Evolutionary conservation across 2,797 vertebrate species (phyloP).

Genomic region (Apogon talboti): DNA sequence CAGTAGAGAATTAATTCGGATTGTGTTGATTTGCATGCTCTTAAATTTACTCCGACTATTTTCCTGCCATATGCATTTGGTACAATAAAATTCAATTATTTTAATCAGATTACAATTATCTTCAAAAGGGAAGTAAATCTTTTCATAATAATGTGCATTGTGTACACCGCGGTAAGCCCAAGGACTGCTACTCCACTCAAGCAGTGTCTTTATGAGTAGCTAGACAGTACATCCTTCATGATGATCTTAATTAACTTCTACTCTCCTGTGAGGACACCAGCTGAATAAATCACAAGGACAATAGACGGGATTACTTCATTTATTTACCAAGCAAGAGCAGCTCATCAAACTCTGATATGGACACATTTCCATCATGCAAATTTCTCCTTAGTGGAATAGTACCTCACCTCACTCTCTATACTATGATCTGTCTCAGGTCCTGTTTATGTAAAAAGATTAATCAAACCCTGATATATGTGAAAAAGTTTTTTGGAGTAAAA

Average conservation of each 20-base stretch:
- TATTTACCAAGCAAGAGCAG: constrained; percentile 73
- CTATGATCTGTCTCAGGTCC: constrained; percentile 24
- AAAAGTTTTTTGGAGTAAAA: constrained; percentile 6
- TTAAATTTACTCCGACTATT: neutral
- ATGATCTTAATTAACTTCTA: constrained; percentile 78
- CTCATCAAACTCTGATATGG: constrained; percentile 71
- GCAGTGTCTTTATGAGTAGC: constrained; percentile 56
- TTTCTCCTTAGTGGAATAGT: constrained; percentile 37
- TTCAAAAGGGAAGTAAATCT: constrained; percentile 12
- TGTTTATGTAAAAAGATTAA: constrained; percentile 47
- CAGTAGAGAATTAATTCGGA: neutral
- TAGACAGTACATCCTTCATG: constrained; percentile 54
- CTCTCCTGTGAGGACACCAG: constrained; percentile 69
- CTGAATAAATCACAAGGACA: constrained; percentile 81
- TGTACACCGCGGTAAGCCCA: constrained; percentile 27
- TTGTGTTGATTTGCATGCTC: neutral
- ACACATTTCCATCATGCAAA: constrained; percentile 68
- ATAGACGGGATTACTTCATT: constrained; percentile 78
- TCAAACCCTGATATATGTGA: constrained; percentile 13
- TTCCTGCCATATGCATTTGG: neutral
- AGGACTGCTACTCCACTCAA: constrained; percentile 40
- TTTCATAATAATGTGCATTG: constrained; percentile 13
- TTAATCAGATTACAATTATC: constrained; percentile 33
- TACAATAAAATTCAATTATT: constrained; percentile 29
- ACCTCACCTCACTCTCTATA: constrained; percentile 14